Evolutionary conservation across 2,888 invertebrate species (phyloP).

Genomic region (Operophtera brumata): DNA sequence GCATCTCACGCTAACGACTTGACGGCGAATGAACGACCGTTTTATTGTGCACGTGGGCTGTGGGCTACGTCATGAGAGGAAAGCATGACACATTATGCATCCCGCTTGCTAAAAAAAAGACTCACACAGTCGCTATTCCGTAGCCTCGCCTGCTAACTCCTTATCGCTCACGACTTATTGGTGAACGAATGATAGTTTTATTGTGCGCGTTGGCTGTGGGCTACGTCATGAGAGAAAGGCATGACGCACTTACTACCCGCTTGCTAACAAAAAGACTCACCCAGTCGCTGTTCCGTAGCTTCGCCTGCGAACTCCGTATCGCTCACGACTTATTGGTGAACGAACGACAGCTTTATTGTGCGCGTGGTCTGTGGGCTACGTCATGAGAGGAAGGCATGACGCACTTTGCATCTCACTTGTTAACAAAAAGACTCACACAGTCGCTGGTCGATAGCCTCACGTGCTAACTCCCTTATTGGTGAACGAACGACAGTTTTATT

Average conservation of each 20-base stretch:
- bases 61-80: constrained; percentile 14
- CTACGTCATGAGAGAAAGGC: constrained; percentile 14
- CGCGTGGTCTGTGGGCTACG: too few relatives aligned
- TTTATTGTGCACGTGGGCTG: constrained; percentile 39
- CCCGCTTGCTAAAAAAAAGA: too few relatives aligned
- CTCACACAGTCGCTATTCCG: constrained; percentile 8
- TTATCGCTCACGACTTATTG: constrained; percentile 43
- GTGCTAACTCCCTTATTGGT: constrained; percentile 36
- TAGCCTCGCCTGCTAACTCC: constrained; percentile 48
- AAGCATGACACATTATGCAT: neutral
- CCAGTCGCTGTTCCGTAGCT: too few relatives aligned
- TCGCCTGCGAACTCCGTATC: constrained; percentile 43
- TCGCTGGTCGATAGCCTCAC: constrained; percentile 26
- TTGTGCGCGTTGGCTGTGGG: constrained; percentile 34
- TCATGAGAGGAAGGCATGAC: too few relatives aligned
- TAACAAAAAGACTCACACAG: too few relatives aligned
- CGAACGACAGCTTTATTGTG: constrained; percentile 46
- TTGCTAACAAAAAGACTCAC: constrained; percentile 19
- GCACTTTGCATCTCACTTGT: too few relatives aligned
- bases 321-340: too few relatives aligned
- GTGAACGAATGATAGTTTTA: constrained; percentile 44
- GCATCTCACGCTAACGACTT: constrained; percentile 48
- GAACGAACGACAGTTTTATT: constrained; percentile 46
- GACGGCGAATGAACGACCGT: constrained; percentile 36
- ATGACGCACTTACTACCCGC: constrained; percentile 7